A percentile compares a stretch with the other conserved stretches of the same genome.
Conservation (phyloP, 2,888 invertebrate genomes). For the Phasia obesa region DNA sequence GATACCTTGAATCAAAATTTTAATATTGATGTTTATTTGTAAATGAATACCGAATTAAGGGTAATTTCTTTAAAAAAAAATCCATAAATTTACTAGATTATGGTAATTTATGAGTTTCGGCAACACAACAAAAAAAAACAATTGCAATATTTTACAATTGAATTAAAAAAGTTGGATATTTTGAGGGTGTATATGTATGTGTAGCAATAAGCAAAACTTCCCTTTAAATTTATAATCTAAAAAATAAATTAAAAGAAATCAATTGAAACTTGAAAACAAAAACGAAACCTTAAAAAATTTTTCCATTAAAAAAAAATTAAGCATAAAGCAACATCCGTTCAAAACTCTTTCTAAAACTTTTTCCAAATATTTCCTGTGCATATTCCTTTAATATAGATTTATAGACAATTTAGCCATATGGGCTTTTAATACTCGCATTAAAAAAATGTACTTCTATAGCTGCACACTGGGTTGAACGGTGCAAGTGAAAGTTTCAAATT, state of each 20-base stretch:
- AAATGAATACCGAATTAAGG: slow-evolving; percentile 26
- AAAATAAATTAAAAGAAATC: slow-evolving; percentile 23
- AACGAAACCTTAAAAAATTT: background rate
- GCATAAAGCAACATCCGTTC: no score
- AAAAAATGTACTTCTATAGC: background rate
- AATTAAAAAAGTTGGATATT: background rate
- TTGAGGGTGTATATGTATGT: background rate
- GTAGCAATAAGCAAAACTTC: slow-evolving; percentile 13
- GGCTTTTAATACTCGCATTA: slow-evolving; percentile 11
- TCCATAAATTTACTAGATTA: slow-evolving; percentile 63
- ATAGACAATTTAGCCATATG: background rate
- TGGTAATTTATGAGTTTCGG: slow-evolving; percentile 59
- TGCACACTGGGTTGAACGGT: no score
- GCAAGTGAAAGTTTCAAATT: no score
- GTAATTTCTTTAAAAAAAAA: slow-evolving; percentile 47
- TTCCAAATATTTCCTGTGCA: background rate
- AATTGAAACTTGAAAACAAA: slow-evolving; percentile 9
- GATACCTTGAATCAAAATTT: slow-evolving; percentile 41
- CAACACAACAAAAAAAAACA: slow-evolving; percentile 28
- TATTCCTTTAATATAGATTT: background rate
- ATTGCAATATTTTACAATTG: slow-evolving; percentile 27
- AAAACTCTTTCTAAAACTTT: background rate
- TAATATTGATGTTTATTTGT: slow-evolving; percentile 18
- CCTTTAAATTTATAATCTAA: slow-evolving; percentile 43
- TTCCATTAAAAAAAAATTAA: background rate